Evolutionary conservation across 2,797 vertebrate species (phyloP), one percentile per base, ranked within the genome.

Genomic region (Alosa sapidissima): DNA sequence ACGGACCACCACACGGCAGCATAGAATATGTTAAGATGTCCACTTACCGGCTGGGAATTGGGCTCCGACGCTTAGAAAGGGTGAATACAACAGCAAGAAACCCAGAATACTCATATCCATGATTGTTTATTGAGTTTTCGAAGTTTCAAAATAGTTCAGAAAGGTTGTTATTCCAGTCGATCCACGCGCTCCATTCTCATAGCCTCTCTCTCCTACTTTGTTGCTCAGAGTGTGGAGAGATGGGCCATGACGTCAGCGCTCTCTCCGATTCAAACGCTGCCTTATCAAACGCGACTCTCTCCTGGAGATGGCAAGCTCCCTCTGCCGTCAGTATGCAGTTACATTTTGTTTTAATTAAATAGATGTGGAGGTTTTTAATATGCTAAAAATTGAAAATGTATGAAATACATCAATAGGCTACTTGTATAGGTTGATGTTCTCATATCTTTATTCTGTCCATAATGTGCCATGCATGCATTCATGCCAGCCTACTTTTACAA

Each of bases 31-130:
- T 49, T 81, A 45, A 78, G 36, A 82, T 72, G 51, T 75, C 36
- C 33, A 89, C 90, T 90, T 87, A 92, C 91, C 91, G 84, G 90
- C 84, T 52, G 86, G 87, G 83, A 90, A 84, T 52, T 91, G 88
- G 48, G 89, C 85, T 86, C 88, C 87, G 11, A 81, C 82, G 84
- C 84, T 16, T 16, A 87, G 82, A 6, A 89, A 16, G 54, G 36
- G 83, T 3, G 84, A 51, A 19, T 81, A 81, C 75, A 89, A n/a
- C 60, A 91, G 84, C 16, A 90, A 9, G 16, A 85, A 47, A 28
- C 54, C 33, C 60, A 89, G 47, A 45, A 86, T 36, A 81, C 86
- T 51, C 82, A 55, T 84, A 82, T 90, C 88, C 91, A 92, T 92
- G 81, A 84, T 88, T 52, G 54, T 85, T 85, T 78, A 54, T 24